Base-by-base conservation (phyloP, 1,140 invertebrate species). In the Doryteuthis pealeii region DNA sequence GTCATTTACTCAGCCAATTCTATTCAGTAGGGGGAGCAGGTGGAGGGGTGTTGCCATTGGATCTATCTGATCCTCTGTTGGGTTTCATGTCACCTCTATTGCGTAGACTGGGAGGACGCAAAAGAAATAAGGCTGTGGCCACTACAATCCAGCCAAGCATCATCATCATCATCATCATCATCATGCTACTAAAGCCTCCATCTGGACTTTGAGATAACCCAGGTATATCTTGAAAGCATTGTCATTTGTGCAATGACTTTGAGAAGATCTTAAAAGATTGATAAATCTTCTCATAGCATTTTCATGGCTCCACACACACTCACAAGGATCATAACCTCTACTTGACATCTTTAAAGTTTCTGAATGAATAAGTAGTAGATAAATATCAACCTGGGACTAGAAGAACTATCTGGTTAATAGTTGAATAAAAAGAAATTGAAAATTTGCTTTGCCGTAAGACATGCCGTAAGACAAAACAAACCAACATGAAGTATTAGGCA, bases 281-380 rank as follows among this genome's bases (percentile, higher is more conserved):
- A 97, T 90, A 10, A 98, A 89, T 76, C 95, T 90, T 76, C 94
- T 91, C 93, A 97, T 95, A 33, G 93, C 92, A 82, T 93, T 88
- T 86, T 96, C 94, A 88, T 96, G 93, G 83, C 91, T 93, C 92
- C 93, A 96, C 78, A 96, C 90, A 85, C 93, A 95, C 86, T 94
- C 93, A 88, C 95, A 97, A 3, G 91, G 91, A 89, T 97, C 93
- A 85, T 93, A 92, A 72, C 81, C 81, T 84, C 93, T 92, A 68
- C 66, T 32, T 71, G 87, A 90, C 92, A 93, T 93, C 79, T 80
- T 80, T 65, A 33, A 1, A 69, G n/a, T n/a, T n/a, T n/a, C n/a
- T n/a, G n/a, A n/a, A n/a, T n/a, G n/a, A n/a, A n/a, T n/a, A n/a
- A n/a, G n/a, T n/a, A n/a, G n/a, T n/a, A n/a, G n/a, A n/a, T n/a